These are phyloP conservation scores for Dasyornis broadbenti DNA, from an alignment of 2,113 vertebrate species.

Conservation along the genomic window DNA sequence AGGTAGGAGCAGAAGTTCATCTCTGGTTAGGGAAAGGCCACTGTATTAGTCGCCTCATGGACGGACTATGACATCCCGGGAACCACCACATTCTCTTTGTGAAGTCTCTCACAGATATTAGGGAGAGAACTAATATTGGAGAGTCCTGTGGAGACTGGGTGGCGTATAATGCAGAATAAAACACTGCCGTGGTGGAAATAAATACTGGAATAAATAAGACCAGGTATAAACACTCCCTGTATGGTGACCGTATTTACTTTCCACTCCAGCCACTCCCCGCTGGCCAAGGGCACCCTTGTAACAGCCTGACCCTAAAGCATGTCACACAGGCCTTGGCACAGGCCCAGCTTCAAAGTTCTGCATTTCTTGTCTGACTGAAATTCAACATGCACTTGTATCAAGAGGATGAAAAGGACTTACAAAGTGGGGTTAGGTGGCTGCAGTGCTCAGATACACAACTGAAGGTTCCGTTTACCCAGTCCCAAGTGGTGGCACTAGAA, in stretches of 20 bases:
- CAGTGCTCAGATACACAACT: background rate
- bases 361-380: background rate
- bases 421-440: background rate
- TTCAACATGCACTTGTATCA: background rate
- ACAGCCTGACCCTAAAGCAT: background rate
- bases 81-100: background rate
- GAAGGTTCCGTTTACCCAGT: background rate
- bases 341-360: background rate
- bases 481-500: background rate
- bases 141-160: background rate
- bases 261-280: background rate
- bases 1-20: background rate
- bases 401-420: background rate
- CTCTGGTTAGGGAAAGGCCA: background rate
- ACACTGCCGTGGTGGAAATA: background rate
- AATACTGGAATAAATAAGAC: background rate
- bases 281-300: background rate
- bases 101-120: background rate
- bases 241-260: background rate
- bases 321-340: background rate
- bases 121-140: background rate
- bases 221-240: rapidly evolving
- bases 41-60: background rate
- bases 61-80: background rate
- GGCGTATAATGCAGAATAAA: background rate